Evolutionary conservation across 1,140 invertebrate genomes (phyloP).

Genomic region (Drosophila nigrodunni): DNA sequence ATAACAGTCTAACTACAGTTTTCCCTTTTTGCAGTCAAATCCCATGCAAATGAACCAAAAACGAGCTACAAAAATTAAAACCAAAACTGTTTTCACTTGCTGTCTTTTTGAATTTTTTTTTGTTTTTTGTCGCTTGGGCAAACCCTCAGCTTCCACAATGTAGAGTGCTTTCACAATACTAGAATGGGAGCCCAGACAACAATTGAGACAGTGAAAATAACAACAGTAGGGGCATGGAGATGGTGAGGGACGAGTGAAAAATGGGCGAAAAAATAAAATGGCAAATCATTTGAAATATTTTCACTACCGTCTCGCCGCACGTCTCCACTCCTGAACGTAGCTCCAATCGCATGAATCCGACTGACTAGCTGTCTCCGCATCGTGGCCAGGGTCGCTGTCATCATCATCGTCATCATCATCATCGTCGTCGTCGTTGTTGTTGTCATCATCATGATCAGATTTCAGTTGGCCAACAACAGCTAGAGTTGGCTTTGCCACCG

Average conservation of each 20-base stretch:
- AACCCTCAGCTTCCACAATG: neutral
- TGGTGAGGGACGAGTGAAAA: conserved; percentile 23
- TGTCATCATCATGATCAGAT: conserved; percentile 84
- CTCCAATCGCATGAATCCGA: conserved; percentile 88
- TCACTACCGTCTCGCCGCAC: conserved; percentile 78
- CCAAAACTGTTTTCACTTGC: conserved; percentile 41
- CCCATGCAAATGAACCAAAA: conserved; percentile 23
- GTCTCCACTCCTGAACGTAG: conserved; percentile 90
- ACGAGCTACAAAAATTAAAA: neutral
- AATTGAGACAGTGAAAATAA: conserved; percentile 47
- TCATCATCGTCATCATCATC: conserved; percentile 73
- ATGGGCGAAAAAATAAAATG: conserved; percentile 41
- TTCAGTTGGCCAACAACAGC: conserved; percentile 79
- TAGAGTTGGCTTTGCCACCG: conserved; percentile 81
- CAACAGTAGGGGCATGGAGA: conserved; percentile 4
- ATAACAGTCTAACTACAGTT: neutral
- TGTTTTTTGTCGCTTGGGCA: neutral
- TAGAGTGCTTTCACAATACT: conserved; percentile 29
- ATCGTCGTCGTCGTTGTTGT: conserved; percentile 81
- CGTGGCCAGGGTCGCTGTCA: conserved; percentile 77
- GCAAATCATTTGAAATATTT: conserved; percentile 60
- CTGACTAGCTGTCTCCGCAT: conserved; percentile 66
- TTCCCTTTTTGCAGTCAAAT: conserved; percentile 33
- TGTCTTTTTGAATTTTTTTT: neutral
- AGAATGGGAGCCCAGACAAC: conserved; percentile 39